phyloP scores from a whole-genome alignment of 2,888 invertebrate species.

The Alloscopus bannaensis region DNA sequence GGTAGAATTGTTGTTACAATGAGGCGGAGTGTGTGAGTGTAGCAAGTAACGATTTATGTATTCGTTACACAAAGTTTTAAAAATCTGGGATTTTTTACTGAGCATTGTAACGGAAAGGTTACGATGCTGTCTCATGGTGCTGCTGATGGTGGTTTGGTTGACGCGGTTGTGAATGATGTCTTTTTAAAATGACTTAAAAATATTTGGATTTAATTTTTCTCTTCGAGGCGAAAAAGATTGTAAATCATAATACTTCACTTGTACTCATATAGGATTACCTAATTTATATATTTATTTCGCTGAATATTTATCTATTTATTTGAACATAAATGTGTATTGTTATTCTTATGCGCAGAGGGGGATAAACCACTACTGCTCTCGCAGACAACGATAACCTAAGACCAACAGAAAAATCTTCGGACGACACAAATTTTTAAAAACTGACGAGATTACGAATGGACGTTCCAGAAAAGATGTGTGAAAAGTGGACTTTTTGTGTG shows the following conservation, averaged over 20 bases:
- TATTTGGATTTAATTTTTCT: slow-evolving; percentile 5
- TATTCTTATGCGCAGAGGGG: slow-evolving; percentile 55
- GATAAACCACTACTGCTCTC: slow-evolving; percentile 41
- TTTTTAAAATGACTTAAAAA: slow-evolving; percentile 18
- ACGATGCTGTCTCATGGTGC: slow-evolving; percentile 15
- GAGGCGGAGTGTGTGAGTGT: too few relatives aligned
- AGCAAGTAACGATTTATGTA: too few relatives aligned
- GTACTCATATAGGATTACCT: background rate
- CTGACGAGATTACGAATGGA: slow-evolving; percentile 47
- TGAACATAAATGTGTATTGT: slow-evolving; percentile 54
- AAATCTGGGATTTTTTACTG: too few relatives aligned
- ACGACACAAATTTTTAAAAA: slow-evolving; percentile 32
- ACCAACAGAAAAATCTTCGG: slow-evolving; percentile 38
- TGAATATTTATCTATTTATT: slow-evolving; percentile 51
- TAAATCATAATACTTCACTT: background rate
- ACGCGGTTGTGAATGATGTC: slow-evolving; percentile 30
- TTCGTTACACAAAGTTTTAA: too few relatives aligned
- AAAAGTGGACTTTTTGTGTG: slow-evolving; percentile 21
- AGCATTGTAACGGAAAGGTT: too few relatives aligned
- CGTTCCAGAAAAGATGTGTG: slow-evolving; percentile 26
- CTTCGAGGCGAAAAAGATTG: background rate
- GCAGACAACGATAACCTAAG: slow-evolving; percentile 56
- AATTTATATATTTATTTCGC: background rate
- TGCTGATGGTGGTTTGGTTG: slow-evolving; percentile 53
- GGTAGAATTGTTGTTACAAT: too few relatives aligned